Evolutionary conservation across 2,888 invertebrate genomes (phyloP).

Genomic region (Hymenopus coronatus): DNA sequence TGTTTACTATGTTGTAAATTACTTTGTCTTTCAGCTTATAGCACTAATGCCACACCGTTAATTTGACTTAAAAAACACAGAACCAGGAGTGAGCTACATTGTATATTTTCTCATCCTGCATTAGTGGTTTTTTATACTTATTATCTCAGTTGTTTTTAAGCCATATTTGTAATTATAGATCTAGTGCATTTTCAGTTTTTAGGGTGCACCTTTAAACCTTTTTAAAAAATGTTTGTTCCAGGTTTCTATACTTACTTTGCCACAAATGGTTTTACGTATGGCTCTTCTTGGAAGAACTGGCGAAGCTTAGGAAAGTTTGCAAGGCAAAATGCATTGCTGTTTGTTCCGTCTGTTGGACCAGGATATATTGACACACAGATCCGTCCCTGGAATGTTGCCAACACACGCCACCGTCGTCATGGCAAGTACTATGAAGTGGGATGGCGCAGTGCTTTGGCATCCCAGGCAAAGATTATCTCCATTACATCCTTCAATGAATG

Average conservation of each 20-base stretch:
- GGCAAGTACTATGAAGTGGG: constrained; percentile 63
- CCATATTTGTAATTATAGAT: too few species aligned
- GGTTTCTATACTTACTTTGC: constrained; percentile 66
- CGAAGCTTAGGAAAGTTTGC: constrained; percentile 50
- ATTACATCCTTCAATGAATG: constrained; percentile 74
- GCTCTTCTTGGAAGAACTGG: constrained; percentile 63
- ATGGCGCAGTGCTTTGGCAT: constrained; percentile 59
- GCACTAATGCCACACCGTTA: too few species aligned
- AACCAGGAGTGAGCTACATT: too few species aligned
- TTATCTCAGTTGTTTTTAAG: too few species aligned
- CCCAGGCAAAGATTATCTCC: constrained; percentile 56
- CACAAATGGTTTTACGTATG: constrained; percentile 62
- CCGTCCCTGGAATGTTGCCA: constrained; percentile 58
- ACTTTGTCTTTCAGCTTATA: too few species aligned
- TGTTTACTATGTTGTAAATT: too few species aligned
- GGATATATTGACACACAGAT: constrained; percentile 66
- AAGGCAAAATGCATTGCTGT: constrained; percentile 56
- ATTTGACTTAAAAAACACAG: too few species aligned
- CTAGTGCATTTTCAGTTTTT: too few species aligned
- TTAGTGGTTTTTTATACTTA: too few species aligned
- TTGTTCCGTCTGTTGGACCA: constrained; percentile 67
- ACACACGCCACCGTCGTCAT: constrained; percentile 52
- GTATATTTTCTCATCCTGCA: too few species aligned
- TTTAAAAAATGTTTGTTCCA: constrained; percentile 40
- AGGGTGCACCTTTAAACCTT: too few species aligned